Evolutionary conservation across 2,113 vertebrate species (phyloP).

Genomic region (Misgurnus anguillicaudatus): DNA sequence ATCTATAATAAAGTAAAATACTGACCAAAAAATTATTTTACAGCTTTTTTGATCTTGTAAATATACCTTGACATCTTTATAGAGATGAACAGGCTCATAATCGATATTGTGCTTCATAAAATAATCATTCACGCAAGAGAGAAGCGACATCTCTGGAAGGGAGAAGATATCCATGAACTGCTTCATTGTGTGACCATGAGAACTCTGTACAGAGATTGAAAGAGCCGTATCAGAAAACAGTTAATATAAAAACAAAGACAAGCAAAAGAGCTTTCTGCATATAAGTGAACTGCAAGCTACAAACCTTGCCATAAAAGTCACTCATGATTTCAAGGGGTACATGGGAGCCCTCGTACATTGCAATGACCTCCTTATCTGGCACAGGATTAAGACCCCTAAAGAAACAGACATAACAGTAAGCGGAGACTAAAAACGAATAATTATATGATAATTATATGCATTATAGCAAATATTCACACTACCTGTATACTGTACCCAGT

Average conservation of each 20-base stretch:
- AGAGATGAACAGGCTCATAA: conserved; percentile 95
- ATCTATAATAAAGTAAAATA: too few species aligned
- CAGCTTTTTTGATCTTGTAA: background rate
- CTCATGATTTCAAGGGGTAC: conserved; percentile 97
- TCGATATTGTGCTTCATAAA: conserved; percentile 98
- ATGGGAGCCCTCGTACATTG: conserved; percentile 95
- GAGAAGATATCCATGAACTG: conserved; percentile 99
- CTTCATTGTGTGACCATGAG: conserved; percentile 94
- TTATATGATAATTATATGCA: background rate
- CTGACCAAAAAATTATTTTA: too few species aligned
- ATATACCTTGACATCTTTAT: conserved; percentile 98
- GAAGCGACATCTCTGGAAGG: conserved; percentile 93
- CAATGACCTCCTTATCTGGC: conserved; percentile 91
- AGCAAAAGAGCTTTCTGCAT: background rate
- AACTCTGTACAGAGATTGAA: conserved; percentile 77
- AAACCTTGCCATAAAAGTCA: conserved; percentile 98
- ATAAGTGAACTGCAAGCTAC: background rate
- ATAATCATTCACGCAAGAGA: conserved; percentile 95
- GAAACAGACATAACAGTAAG: conserved; percentile 49
- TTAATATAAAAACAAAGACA: background rate
- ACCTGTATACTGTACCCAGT: conserved; percentile 80
- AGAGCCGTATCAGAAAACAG: background rate
- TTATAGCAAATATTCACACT: background rate
- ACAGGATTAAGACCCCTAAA: conserved; percentile 90
- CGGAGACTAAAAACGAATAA: background rate